These are phyloP conservation scores for Lepidocyrtinus sp. DNA, from an alignment of 2,888 invertebrate species.

Conservation along the genomic window DNA sequence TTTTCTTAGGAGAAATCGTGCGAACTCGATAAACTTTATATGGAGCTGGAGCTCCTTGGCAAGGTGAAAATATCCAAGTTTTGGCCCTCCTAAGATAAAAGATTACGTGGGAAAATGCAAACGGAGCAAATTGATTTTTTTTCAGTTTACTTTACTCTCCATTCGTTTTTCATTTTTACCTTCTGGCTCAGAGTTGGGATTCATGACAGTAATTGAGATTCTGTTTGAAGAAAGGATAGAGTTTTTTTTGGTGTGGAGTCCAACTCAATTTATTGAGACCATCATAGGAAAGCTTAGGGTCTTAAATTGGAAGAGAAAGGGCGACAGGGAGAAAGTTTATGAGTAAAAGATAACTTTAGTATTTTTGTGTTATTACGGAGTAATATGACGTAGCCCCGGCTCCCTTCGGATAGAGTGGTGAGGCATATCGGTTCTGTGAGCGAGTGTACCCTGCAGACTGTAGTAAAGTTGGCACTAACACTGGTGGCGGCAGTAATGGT, in stretches of 20 bases:
- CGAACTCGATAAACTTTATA: neutral
- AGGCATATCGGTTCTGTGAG: slow-evolving; percentile 67
- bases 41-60: too few species aligned
- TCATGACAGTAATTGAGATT: slow-evolving; percentile 40
- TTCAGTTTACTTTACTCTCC: neutral
- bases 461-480: slow-evolving; percentile 64
- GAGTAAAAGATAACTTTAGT: slow-evolving; percentile 16
- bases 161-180: neutral
- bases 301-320: neutral
- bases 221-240: slow-evolving; percentile 23
- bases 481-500: slow-evolving; percentile 81
- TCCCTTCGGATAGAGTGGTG: slow-evolving; percentile 69
- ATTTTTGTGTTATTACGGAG: slow-evolving; percentile 65
- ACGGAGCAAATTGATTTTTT: slow-evolving; percentile 32
- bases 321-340: neutral
- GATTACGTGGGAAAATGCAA: slow-evolving; percentile 28
- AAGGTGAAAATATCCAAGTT: too few species aligned
- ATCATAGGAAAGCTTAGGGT: too few species aligned
- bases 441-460: slow-evolving; percentile 68
- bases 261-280: neutral
- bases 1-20: neutral
- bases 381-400: slow-evolving; percentile 64
- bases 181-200: neutral
- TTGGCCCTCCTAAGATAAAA: too few species aligned
- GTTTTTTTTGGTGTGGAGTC: neutral